Evolutionary conservation across 2,888 invertebrate species (phyloP), one percentile per base, ranked within the genome.

Genomic region (Mesorhabditis sp.): DNA sequence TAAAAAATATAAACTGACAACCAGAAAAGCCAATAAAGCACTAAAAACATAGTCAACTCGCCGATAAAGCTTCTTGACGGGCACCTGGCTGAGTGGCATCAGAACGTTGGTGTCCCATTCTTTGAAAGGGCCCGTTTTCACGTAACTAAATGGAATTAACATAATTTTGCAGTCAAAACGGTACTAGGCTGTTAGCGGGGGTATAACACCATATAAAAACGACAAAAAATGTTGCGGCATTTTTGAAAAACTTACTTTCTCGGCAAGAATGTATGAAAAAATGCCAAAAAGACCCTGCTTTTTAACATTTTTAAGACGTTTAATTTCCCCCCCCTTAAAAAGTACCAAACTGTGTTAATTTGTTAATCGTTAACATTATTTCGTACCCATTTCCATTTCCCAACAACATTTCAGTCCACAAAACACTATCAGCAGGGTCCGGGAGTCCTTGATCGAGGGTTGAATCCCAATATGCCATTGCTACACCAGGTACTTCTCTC

Each of bases 401-500:
- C 50, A 85, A 68, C 45, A 85, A 68, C 66, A 82, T 80, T 44
- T 82, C 81, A 6, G 82, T 79, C 83, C 85, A 85, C 42, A 85
- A 50, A 10, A 84, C 79, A 68, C 80, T 80, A 66, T 85, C 83
- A 4, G 79, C 72, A 45, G 83, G 79, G 10, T 85, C 81, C 4
- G 85, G 85, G n/a, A 85, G 78, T 13, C 83, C 84, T 69, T 82
- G 74, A 70, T 84, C 84, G 4, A 84, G 69, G 4, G 82, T 83
- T 5, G 83, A 82, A 72, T 85, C 84, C 84, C 84, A 84, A 69
- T 80, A 85, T 0, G 85, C 84, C 43, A 85, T 69, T 5, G 80
- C 76, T 4, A 84, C 83, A 28, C 69, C 71, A 2, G 81, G 79
- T 5, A 79, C 78, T 69, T 83, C 82, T 5, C 76, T 77, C 66